Conservation (phyloP, 2,797 vertebrate species). For the Tadarida brasiliensis region DNA sequence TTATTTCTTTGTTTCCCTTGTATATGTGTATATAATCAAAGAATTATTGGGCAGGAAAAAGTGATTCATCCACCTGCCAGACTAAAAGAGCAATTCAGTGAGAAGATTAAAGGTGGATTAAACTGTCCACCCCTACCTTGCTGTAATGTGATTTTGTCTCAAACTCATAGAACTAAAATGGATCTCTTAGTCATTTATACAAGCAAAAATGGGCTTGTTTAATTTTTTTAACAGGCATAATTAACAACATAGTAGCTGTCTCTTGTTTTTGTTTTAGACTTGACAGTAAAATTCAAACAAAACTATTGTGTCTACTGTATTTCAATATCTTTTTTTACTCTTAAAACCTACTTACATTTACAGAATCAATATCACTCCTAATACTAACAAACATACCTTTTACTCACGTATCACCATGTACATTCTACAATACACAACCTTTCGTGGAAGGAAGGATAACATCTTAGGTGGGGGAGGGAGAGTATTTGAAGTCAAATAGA, state of each 20-base stretch:
- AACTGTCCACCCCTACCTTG: background rate
- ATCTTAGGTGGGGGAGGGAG: background rate
- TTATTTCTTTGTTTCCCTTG: background rate
- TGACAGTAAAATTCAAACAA: conserved; percentile 55
- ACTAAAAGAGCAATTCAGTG: conserved; percentile 20
- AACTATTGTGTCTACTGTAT: background rate
- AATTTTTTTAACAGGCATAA: conserved; percentile 22
- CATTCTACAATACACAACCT: background rate
- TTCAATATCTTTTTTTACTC: background rate
- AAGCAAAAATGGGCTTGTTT: conserved; percentile 23
- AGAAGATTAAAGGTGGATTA: conserved; percentile 55
- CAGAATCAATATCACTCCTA: conserved; percentile 3
- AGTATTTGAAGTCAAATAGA: background rate
- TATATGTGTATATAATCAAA: background rate
- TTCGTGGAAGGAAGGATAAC: background rate
- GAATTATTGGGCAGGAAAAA: background rate
- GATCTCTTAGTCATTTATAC: conserved; percentile 62
- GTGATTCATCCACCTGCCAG: conserved; percentile 49
- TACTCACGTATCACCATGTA: background rate
- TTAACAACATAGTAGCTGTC: conserved; percentile 3
- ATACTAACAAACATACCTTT: background rate
- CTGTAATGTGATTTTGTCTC: conserved; percentile 59
- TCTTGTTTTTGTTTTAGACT: conserved; percentile 44
- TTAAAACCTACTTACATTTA: background rate
- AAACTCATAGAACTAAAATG: conserved; percentile 50